A percentile compares a stretch with the other conserved stretches of the same genome.
Conservation (phyloP, 2,888 invertebrate genomes). For the Ophonus ardosiacus region DNA sequence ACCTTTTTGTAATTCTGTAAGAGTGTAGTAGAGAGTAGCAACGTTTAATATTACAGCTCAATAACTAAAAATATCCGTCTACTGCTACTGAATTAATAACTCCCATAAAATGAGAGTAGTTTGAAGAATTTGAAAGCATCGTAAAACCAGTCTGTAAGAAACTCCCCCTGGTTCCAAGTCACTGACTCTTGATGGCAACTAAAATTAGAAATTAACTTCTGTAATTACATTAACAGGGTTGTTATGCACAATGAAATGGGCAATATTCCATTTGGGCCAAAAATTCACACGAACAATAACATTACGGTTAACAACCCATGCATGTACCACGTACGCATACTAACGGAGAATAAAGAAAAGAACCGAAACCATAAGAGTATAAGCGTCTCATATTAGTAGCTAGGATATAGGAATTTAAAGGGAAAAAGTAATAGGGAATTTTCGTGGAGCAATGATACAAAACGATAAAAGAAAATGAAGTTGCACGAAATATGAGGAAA, state of each 20-base stretch:
- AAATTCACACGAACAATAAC: background rate
- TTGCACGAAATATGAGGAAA: background rate
- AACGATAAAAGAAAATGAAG: background rate
- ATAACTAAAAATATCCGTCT: slow-evolving; percentile 4
- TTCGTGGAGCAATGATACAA: too few relatives aligned
- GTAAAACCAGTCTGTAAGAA: slow-evolving; percentile 24
- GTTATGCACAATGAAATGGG: slow-evolving; percentile 25
- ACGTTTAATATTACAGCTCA: background rate
- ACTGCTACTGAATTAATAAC: slow-evolving; percentile 9
- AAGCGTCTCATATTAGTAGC: background rate
- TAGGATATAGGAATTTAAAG: background rate
- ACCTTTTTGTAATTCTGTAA: background rate
- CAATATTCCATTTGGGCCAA: slow-evolving; percentile 7
- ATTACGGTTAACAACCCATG: slow-evolving; percentile 9
- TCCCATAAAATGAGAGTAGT: background rate
- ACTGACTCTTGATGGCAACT: slow-evolving; percentile 18
- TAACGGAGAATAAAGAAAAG: background rate
- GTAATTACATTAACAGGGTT: slow-evolving; percentile 14
- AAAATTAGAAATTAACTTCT: slow-evolving; percentile 37
- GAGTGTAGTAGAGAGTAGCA: background rate
- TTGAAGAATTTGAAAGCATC: slow-evolving; percentile 7
- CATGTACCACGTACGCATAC: background rate
- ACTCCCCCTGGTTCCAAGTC: slow-evolving; percentile 7
- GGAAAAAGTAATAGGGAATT: too few relatives aligned
- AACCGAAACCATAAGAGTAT: background rate